These are phyloP conservation scores for Sesia bembeciformis DNA, from an alignment of 2,888 invertebrate genomes.

Conservation along the genomic window DNA sequence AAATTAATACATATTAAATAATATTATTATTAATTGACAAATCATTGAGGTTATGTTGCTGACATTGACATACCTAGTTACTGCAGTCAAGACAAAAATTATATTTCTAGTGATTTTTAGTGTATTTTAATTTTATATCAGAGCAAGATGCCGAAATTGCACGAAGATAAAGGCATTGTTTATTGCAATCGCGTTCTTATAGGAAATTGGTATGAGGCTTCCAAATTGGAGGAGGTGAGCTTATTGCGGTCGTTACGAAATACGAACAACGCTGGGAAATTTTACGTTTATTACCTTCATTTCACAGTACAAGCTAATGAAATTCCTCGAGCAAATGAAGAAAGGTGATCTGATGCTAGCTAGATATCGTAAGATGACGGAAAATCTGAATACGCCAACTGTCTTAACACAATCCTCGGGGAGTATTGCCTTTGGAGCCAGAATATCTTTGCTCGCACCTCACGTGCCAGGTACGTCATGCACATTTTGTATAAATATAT, in stretches of 20 bases:
- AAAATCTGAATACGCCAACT: constrained; percentile 45
- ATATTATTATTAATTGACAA: too few relatives aligned
- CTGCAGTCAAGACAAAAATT: too few relatives aligned
- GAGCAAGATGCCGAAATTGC: constrained; percentile 26
- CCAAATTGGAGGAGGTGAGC: constrained; percentile 53
- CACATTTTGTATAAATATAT: too few relatives aligned
- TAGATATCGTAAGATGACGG: constrained; percentile 52
- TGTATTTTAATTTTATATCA: background rate
- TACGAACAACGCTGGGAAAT: background rate
- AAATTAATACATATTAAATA: too few relatives aligned
- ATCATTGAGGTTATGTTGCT: too few relatives aligned
- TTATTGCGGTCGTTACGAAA: background rate
- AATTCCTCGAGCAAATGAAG: constrained; percentile 60
- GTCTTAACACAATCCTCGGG: constrained; percentile 49
- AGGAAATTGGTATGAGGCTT: constrained; percentile 64
- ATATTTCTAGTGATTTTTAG: too few relatives aligned
- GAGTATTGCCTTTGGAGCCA: constrained; percentile 44
- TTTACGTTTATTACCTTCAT: constrained; percentile 3
- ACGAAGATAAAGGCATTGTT: constrained; percentile 52
- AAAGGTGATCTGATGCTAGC: constrained; percentile 58
- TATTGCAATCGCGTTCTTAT: constrained; percentile 53
- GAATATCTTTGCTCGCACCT: constrained; percentile 48
- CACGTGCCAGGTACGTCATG: constrained; percentile 39
- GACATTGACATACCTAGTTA: too few relatives aligned
- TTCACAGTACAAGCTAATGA: constrained; percentile 49